Evolutionary conservation across 2,888 invertebrate genomes (phyloP).

Genomic region (Drosophila subsilvestris): DNA sequence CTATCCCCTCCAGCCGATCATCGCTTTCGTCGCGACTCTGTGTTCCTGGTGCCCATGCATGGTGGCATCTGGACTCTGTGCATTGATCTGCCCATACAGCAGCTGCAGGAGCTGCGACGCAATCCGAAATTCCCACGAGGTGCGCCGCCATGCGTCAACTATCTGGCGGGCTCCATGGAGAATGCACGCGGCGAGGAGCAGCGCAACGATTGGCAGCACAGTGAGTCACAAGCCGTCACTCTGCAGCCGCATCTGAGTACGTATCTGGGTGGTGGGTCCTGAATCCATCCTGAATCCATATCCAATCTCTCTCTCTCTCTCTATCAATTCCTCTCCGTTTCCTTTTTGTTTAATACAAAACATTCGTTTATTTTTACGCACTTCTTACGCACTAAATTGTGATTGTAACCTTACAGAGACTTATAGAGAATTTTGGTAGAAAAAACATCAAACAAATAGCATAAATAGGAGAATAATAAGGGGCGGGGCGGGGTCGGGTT

Average conservation of each 20-base stretch:
- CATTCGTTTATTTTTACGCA: conserved; percentile 57
- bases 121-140: conserved; percentile 82
- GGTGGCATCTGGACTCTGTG: conserved; percentile 96
- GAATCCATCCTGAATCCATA: conserved; percentile 20
- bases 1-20: conserved; percentile 82
- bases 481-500: neutral
- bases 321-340: conserved; percentile 23
- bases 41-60: conserved; percentile 93
- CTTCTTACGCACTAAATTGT: conserved; percentile 74
- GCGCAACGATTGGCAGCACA: conserved; percentile 91
- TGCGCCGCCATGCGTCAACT: conserved; percentile 91
- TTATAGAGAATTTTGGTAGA: conserved; percentile 62
- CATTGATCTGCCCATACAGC: conserved; percentile 91
- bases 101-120: conserved; percentile 86
- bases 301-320: neutral
- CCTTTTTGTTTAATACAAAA: conserved; percentile 65
- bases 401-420: conserved; percentile 75
- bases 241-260: conserved; percentile 85
- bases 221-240: conserved; percentile 86
- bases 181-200: conserved; percentile 88
- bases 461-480: conserved; percentile 48
- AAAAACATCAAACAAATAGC: conserved; percentile 60
- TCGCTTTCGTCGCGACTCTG: conserved; percentile 84
- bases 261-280: conserved; percentile 70
- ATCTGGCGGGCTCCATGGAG: conserved; percentile 89